A percentile compares a stretch with the other conserved stretches of the same genome.
Conservation (phyloP, 2,113 vertebrate genomes). For the Dicentrarchus labrax region DNA sequence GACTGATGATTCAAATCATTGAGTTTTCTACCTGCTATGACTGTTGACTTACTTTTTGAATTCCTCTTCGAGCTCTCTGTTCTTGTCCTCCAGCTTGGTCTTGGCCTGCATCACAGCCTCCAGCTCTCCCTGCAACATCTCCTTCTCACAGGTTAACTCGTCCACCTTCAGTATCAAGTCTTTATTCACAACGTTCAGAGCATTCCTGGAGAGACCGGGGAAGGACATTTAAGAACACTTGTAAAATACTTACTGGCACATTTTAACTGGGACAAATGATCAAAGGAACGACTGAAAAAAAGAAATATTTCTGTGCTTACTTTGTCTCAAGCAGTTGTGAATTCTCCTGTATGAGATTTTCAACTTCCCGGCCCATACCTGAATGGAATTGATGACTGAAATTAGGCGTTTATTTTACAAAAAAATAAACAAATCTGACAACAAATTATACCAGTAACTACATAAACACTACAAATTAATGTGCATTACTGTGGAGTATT, state of each 20-base stretch:
- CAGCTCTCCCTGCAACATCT: constrained; percentile 93
- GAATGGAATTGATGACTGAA: constrained; percentile 61
- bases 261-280: not conserved
- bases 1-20: too few species aligned
- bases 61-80: constrained; percentile 95
- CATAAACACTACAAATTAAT: constrained; percentile 41
- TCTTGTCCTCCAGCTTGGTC: constrained; percentile 90
- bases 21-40: not conserved
- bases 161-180: constrained; percentile 97
- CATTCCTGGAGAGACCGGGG: constrained; percentile 87
- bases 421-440: not conserved
- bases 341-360: constrained; percentile 97
- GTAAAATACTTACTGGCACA: not conserved
- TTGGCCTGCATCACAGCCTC: constrained; percentile 92
- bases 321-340: constrained; percentile 98
- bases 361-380: constrained; percentile 99
- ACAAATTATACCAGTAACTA: constrained; percentile 34
- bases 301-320: constrained; percentile 82
- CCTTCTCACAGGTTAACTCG: constrained; percentile 94
- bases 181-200: constrained; percentile 98
- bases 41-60: constrained; percentile 89
- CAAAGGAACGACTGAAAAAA: not conserved
- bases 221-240: not conserved
- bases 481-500: constrained; percentile 23
- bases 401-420: not conserved